These are phyloP conservation scores for Caenorhabditis sp. DNA, from an alignment of 2,888 invertebrate species.

Conservation along the genomic window DNA sequence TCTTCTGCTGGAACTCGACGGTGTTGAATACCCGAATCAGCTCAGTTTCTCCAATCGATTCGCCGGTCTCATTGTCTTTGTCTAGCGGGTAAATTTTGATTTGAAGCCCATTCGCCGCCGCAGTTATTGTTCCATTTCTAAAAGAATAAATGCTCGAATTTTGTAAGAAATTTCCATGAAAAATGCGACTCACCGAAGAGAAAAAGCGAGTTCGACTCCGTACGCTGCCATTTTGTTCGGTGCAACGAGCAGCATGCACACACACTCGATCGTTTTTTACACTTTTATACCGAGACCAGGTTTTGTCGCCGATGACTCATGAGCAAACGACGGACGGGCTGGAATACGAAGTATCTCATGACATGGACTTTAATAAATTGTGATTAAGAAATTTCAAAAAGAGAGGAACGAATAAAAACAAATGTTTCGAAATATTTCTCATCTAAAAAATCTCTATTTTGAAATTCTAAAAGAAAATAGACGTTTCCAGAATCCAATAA, in stretches of 20 bases:
- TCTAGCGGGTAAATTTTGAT: conserved; percentile 29
- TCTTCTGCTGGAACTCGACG: conserved; percentile 51
- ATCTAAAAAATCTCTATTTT: too few species aligned
- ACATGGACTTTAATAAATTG: too few species aligned
- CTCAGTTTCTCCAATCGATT: conserved; percentile 68
- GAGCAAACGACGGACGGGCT: conserved; percentile 8
- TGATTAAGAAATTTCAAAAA: too few species aligned
- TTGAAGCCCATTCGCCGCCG: conserved; percentile 42
- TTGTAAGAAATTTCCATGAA: conserved; percentile 10
- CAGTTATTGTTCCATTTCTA: conserved; percentile 47
- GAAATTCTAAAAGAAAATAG: too few species aligned
- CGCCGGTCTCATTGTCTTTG: conserved; percentile 34
- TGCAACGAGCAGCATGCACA: conserved; percentile 64
- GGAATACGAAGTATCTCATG: too few species aligned
- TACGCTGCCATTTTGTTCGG: conserved; percentile 63
- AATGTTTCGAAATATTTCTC: too few species aligned
- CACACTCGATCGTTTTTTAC: conserved; percentile 44
- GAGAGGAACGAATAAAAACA: too few species aligned
- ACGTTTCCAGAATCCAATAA: too few species aligned
- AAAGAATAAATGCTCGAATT: not conserved
- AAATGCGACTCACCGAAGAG: conserved; percentile 36
- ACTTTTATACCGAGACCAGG: conserved; percentile 42
- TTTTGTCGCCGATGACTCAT: conserved; percentile 40
- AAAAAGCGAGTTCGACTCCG: conserved; percentile 52
- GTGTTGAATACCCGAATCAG: conserved; percentile 56